Base-by-base conservation (phyloP, 1,140 invertebrate genomes). In the Papilio xuthus region DNA sequence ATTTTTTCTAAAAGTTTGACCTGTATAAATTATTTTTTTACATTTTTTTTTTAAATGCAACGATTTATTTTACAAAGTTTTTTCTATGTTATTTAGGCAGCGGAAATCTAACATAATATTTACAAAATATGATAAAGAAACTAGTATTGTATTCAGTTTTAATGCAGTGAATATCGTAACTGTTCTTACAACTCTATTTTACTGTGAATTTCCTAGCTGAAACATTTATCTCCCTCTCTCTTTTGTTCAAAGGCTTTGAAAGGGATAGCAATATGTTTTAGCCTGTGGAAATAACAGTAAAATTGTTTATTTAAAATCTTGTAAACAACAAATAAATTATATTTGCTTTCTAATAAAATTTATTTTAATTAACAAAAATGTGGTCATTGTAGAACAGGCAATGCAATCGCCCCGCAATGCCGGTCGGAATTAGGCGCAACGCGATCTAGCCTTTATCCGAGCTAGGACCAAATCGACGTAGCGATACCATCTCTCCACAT, bases 401-500 rank as follows among this genome's bases (percentile, higher is more conserved):
- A 10, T 88, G 86, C 86, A 87, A 81, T 82, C 80, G 79, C 82
- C 81, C 82, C 80, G 78, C 78, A 89, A 85, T 84, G 67, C 75
- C 83, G 81, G 77, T 82, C 84, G 83, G 85, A 88, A 89, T 89
- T 90, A 89, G 84, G 85, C 87, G 83, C 81, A 79, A 85, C 73
- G 79, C 78, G 56, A 86, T 80, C 79, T 20, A 80, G 47, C 81
- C 83, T 86, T 87, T 89, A 88, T 88, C 87, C 83, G 32, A 53
- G 77, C 78, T 70, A 82, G 71, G 71, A 53, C 73, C 73, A 37
- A 75, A 75, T 75, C 73, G 73, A 73, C 23, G 73, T 28, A 6
- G 50, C 26, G 13, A 67, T 18, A 41, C 26, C 15, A 53, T 50
- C 18, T n/a, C 42, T 26, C 42, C 37, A 73, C 23, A 50, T 32